Base-by-base conservation (phyloP, 2,113 vertebrate species). In the Carassius gibelio region DNA sequence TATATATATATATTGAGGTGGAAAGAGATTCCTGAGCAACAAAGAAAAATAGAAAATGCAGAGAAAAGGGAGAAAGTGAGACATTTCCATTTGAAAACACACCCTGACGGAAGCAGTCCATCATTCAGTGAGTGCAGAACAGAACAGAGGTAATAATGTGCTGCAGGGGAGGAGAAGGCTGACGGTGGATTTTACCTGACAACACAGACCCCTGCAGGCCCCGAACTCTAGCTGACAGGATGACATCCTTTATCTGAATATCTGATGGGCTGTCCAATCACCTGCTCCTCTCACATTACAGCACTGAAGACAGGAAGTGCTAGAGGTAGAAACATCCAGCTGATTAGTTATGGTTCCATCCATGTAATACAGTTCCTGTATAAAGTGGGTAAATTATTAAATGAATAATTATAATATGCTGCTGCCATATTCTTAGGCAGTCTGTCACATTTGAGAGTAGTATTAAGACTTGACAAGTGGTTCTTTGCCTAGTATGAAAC, bases 211-310 rank as follows among this genome's bases (percentile, higher is more conserved):
- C 48, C 77, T 82, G 62, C 77, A 77, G 71, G 19, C 68, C 57
- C 36, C 38, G 26, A 76, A 81, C 72, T 87, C 72, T 19, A 82
- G 50, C n/a, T 74, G 84, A 88, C 79, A 85, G 34, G 36, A 80
- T 81, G 62, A 83, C 62, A 48, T 30, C 71, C 74, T 61, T 82
- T 87, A 87, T 64, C 83, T 42, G 83, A 78, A 88, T 85, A 85
- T 82, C 84, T 85, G 55, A 85, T 74, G 79, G 64, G 15, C 42
- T 48, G 36, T 74, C 64, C 84, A 85, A 66, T 68, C 74, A 85
- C 85, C 64, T 74, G 50, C 69, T 84, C 26, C 38, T 36, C 52
- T 89, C 71, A 81, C 13, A 59, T 19, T 83, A 64, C 66, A 84
- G 59, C 42, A 48, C 21, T 75, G 26, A 52, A 85, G 69, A 85